Evolutionary conservation across 2,113 vertebrate species (phyloP).

Genomic region (Helogale parvula): DNA sequence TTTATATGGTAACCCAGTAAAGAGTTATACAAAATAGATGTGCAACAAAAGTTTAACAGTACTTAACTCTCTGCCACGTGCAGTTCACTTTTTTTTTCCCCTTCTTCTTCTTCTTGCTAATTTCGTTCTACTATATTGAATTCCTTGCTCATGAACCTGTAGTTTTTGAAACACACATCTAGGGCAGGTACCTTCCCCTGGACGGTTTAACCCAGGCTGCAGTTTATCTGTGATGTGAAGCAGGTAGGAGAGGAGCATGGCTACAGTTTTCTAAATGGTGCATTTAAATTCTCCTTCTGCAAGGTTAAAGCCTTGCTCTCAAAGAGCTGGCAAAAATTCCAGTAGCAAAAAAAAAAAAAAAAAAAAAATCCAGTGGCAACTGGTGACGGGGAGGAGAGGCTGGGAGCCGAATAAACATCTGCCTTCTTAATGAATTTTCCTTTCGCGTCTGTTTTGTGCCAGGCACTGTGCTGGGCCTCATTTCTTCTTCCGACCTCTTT

Average conservation of each 20-base stretch:
- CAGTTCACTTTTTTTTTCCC: not conserved
- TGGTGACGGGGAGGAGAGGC: not conserved
- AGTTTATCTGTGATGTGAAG: not conserved
- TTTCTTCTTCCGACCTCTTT: not conserved
- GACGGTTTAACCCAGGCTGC: not conserved
- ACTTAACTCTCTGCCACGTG: not conserved
- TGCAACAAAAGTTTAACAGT: not conserved
- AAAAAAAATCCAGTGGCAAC: not conserved
- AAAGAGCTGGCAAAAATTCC: not conserved
- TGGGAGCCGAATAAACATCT: not conserved
- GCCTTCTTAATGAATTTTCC: not conserved
- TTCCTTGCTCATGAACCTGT: not conserved
- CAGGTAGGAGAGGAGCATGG: not conserved
- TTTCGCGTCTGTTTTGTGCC: not conserved
- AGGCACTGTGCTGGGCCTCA: not conserved
- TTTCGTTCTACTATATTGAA: not conserved
- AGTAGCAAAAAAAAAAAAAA: not conserved
- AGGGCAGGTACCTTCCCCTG: conserved; percentile 30
- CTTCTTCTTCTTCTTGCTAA: not conserved
- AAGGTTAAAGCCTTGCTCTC: not conserved
- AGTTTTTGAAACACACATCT: not conserved
- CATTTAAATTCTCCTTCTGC: too few species aligned
- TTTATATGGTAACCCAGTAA: not conserved
- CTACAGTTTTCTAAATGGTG: not conserved
- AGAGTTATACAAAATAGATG: not conserved